These are phyloP conservation scores for Mustela erminea DNA, from an alignment of 2,797 vertebrate species.

Conservation along the genomic window DNA sequence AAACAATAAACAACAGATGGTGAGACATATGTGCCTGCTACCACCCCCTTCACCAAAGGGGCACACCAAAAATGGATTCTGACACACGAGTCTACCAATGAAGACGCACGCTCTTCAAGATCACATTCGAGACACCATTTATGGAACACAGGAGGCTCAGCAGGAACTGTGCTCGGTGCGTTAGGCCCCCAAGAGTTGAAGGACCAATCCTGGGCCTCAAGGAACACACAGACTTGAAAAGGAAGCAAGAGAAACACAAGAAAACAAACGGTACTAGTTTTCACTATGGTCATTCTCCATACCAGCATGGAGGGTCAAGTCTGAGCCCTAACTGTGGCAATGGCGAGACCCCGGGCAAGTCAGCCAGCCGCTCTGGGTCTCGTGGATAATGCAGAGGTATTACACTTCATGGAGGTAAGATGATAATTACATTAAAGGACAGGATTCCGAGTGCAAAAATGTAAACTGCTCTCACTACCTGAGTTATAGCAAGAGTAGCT, in stretches of 20 bases:
- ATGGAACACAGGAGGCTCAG: not conserved
- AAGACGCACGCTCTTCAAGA: not conserved
- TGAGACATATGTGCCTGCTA: constrained; percentile 73
- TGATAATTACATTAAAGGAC: not conserved
- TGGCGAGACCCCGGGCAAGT: not conserved
- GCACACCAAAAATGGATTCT: constrained; percentile 68
- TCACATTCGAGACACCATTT: not conserved
- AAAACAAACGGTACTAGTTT: not conserved
- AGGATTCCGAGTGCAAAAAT: not conserved
- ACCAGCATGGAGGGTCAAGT: not conserved
- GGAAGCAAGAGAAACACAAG: not conserved
- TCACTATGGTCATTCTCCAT: not conserved
- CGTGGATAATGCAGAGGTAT: not conserved
- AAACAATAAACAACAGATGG: constrained; percentile 89
- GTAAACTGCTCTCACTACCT: not conserved
- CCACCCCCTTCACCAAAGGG: constrained; percentile 68
- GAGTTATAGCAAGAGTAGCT: not conserved
- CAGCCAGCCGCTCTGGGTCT: not conserved
- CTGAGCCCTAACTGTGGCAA: not conserved
- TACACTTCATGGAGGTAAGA: not conserved
- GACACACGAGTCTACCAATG: constrained; percentile 28
- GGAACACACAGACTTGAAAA: not conserved
- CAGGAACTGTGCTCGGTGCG: not conserved
- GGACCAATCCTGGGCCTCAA: not conserved
- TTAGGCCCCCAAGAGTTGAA: not conserved